Evolutionary conservation across 1,140 invertebrate species (phyloP), one percentile per base, ranked within the genome.

Genomic region (Drosophila sturtevanti): DNA sequence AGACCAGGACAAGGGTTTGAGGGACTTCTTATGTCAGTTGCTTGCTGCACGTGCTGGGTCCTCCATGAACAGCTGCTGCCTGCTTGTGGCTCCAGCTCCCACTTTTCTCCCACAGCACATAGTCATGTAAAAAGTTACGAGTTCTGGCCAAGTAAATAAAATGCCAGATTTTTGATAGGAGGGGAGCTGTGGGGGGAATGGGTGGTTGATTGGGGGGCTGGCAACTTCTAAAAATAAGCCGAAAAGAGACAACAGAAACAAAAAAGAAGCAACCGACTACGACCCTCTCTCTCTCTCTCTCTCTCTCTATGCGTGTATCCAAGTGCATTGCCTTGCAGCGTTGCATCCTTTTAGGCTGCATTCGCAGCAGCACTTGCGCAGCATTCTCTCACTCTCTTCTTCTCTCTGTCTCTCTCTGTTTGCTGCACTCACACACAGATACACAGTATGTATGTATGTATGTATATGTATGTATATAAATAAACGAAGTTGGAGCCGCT

Each of bases 171-270:
- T 24, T 24, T 58, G 21, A 31, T 14, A 9, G 21, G 11, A 27
- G 18, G 2, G n/a, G 21, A 6, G 55, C 24, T 1, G 0, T 3
- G 0, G 16, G 16, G 12, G n/a, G 27, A 18, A n/a, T n/a, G n/a
- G n/a, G n/a, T n/a, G n/a, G 35, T 18, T 51, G 37, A 3, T 35
- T 22, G 24, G 12, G 56, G 38, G 21, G 51, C 66, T 63, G 58
- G 41, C 44, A 82, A 80, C 81, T 89, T 89, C 84, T 89, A 89
- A 89, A 89, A 89, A 89, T 80, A 89, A 84, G 84, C 77, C 84
- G 84, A 89, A 89, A 89, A 89, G 84, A 89, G 84, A 89, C 84
- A 89, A 89, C 84, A 84, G 70, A 89, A 89, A 89, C 80, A 77
- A 89, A 74, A 79, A 61, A 38, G 80, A 80, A 89, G 73, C 72